Conservation (phyloP, 2,113 vertebrate species). For the Pteruthius melanotis region DNA sequence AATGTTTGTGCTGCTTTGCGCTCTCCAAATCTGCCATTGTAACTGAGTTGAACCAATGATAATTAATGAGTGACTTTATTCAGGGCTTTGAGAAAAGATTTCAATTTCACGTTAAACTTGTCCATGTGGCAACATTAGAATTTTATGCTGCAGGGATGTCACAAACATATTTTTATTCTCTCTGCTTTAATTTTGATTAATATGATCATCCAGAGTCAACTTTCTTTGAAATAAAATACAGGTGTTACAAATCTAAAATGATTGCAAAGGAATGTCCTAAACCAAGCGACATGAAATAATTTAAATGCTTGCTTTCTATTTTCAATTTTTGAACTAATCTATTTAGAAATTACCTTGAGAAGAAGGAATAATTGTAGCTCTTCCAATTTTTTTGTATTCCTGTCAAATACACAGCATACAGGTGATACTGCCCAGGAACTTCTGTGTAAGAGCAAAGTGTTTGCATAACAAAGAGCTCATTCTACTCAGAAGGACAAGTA, state of each 20-base stretch:
- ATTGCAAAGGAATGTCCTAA: slow-evolving; percentile 35
- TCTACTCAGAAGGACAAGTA: background rate
- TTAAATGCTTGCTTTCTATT: background rate
- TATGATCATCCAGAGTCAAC: slow-evolving; percentile 20
- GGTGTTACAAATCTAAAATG: slow-evolving; percentile 25
- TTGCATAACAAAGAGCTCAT: background rate
- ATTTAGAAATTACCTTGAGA: background rate
- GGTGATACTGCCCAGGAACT: background rate
- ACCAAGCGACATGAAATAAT: background rate
- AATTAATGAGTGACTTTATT: slow-evolving; percentile 55
- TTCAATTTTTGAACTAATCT: background rate
- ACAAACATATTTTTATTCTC: slow-evolving; percentile 33
- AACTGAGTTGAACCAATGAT: slow-evolving; percentile 42
- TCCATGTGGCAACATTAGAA: slow-evolving; percentile 31
- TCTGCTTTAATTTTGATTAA: slow-evolving; percentile 33
- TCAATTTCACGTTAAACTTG: slow-evolving; percentile 43
- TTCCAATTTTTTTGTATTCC: background rate
- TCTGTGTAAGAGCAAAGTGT: background rate
- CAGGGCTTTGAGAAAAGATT: slow-evolving; percentile 39
- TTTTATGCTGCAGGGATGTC: slow-evolving; percentile 47
- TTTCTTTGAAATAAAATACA: slow-evolving; percentile 46
- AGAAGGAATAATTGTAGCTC: background rate
- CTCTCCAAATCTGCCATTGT: slow-evolving; percentile 44
- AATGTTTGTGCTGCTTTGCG: slow-evolving; percentile 52
- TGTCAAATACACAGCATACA: background rate